Conservation (phyloP, 35 echinoderm and acorn worm genomes). For the Holothuria glaberrima region DNA sequence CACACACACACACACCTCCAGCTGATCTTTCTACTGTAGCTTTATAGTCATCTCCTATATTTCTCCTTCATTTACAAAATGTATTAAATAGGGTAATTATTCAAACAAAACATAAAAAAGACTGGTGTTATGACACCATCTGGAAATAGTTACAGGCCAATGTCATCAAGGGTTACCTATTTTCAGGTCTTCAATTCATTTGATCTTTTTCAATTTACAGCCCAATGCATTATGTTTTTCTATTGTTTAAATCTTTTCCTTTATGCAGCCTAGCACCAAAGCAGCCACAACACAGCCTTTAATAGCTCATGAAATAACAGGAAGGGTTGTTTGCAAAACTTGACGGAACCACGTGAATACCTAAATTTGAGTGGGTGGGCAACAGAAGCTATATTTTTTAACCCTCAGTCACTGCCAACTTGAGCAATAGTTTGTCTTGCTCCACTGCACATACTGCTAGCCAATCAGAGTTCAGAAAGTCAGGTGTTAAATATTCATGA, state of each 20-base stretch:
- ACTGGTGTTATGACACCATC: neutral
- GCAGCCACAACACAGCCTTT: no score
- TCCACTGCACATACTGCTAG: neutral
- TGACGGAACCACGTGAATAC: neutral
- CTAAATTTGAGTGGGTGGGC: slow-evolving; percentile 23
- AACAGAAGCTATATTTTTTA: neutral
- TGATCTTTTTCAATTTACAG: neutral
- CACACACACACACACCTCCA: no score
- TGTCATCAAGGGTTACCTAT: slow-evolving; percentile 36
- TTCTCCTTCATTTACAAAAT: no score
- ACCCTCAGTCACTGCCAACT: neutral
- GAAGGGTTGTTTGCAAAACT: no score
- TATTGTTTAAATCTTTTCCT: slow-evolving; percentile 7
- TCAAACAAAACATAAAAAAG: no score
- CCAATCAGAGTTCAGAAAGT: slow-evolving; percentile 13
- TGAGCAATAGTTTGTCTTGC: neutral
- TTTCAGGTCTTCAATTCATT: slow-evolving; percentile 6
- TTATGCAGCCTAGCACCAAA: neutral
- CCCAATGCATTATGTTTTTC: slow-evolving; percentile 11
- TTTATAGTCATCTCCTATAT: no score
- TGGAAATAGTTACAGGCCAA: neutral
- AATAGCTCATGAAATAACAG: no score
- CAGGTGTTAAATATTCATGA: slow-evolving; percentile 11
- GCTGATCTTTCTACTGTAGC: no score
- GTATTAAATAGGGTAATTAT: no score